A percentile compares a stretch with the other conserved stretches of the same genome.
Conservation (phyloP, 2,113 vertebrate genomes). For the Columba livia region DNA sequence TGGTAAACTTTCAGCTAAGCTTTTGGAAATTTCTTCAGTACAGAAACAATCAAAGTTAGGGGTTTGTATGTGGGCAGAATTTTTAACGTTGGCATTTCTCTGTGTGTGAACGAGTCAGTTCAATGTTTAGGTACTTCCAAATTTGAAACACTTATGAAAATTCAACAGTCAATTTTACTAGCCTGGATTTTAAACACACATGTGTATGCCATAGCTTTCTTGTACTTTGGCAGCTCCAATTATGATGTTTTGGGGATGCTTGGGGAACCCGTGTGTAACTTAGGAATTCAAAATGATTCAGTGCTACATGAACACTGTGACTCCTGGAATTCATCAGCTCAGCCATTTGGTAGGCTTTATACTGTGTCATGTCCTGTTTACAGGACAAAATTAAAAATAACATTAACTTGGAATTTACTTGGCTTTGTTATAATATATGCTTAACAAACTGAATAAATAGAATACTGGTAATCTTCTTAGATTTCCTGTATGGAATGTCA, state of each 20-base stretch:
- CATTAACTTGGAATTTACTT: not conserved
- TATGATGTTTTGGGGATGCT: not conserved
- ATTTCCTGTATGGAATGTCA: not conserved
- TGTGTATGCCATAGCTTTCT: fast-evolving
- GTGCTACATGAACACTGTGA: not conserved
- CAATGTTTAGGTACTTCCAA: not conserved
- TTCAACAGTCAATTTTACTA: not conserved
- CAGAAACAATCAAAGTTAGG: not conserved
- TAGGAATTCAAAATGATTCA: not conserved
- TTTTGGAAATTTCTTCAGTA: not conserved
- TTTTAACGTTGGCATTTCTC: not conserved
- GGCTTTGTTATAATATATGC: not conserved
- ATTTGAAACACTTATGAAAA: not conserved
- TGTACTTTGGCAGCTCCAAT: not conserved
- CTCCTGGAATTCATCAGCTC: not conserved
- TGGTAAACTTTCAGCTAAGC: not conserved
- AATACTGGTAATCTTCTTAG: not conserved
- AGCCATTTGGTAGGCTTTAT: not conserved
- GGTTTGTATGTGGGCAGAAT: not conserved
- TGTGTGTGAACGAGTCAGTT: not conserved
- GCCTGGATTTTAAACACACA: not conserved
- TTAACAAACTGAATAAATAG: not conserved
- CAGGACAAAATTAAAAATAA: not conserved
- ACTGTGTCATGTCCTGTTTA: not conserved
- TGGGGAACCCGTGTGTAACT: not conserved